These are phyloP conservation scores for Heterotis niloticus DNA, from an alignment of 2,113 vertebrate genomes.

Conservation along the genomic window DNA sequence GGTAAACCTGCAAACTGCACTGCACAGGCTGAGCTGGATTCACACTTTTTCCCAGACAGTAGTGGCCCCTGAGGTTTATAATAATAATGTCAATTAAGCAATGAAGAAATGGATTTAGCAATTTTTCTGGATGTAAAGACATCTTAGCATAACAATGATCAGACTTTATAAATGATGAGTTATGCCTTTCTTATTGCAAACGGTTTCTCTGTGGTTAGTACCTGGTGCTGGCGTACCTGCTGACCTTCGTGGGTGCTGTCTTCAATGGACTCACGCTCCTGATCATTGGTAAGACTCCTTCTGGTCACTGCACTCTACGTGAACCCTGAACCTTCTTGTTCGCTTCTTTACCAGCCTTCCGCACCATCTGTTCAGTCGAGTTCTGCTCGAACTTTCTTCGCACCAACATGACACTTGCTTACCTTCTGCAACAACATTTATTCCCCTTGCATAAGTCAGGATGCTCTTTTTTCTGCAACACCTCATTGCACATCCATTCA, in stretches of 20 bases:
- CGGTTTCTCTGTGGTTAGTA: slow-evolving; percentile 56
- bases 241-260: slow-evolving; percentile 79
- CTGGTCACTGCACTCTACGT: not conserved
- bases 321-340: no score
- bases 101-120: no score
- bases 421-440: not conserved
- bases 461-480: not conserved
- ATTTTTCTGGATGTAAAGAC: no score
- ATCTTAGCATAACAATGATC: no score
- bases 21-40: no score
- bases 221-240: slow-evolving; percentile 77
- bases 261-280: slow-evolving; percentile 85
- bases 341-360: no score
- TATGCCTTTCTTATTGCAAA: slow-evolving; percentile 20
- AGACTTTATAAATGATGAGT: not conserved
- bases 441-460: not conserved
- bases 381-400: not conserved
- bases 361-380: not conserved
- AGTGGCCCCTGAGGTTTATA: no score
- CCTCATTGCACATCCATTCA: no score
- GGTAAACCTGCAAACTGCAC: no score
- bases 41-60: no score
- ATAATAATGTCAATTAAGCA: no score
- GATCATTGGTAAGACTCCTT: slow-evolving; percentile 71
- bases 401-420: not conserved